phyloP scores from a whole-genome alignment of 2,113 vertebrate species.

The Stegostoma tigrinum region DNA sequence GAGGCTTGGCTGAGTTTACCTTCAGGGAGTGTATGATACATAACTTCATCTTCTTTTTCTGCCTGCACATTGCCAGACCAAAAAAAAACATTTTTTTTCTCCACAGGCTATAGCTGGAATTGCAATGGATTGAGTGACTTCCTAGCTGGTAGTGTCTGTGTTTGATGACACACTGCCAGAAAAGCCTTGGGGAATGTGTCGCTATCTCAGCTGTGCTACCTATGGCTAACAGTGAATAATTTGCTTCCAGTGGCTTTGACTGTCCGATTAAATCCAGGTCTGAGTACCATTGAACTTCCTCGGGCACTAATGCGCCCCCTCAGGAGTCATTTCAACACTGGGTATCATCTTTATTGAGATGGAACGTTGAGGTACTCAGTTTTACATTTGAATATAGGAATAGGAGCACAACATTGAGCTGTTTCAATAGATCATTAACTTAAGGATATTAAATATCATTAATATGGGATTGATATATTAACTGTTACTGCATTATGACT shows the following conservation, averaged over 20 bases:
- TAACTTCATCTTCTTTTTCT: neutral
- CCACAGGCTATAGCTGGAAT: neutral
- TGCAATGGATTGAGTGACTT: neutral
- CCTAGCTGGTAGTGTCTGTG: neutral
- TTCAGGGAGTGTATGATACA: neutral
- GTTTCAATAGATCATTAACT: neutral
- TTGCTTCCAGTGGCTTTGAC: neutral
- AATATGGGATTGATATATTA: neutral
- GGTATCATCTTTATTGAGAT: neutral
- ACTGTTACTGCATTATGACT: neutral
- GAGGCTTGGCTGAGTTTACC: neutral
- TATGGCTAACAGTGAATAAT: neutral
- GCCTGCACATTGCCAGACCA: neutral
- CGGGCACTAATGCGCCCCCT: neutral
- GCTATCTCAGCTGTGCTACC: neutral
- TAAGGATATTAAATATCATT: too few species aligned
- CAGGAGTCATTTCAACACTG: neutral
- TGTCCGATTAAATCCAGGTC: neutral
- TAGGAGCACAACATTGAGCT: neutral
- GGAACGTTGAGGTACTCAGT: neutral
- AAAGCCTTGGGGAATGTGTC: neutral
- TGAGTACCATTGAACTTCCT: neutral
- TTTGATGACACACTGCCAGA: neutral
- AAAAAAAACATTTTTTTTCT: neutral
- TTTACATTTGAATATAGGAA: neutral